Percentiles rank a stretch among this genome's conserved stretches.
These are phyloP conservation scores for Pogona vitticeps DNA, from an alignment of 2,113 vertebrate genomes.

Conservation along the genomic window DNA sequence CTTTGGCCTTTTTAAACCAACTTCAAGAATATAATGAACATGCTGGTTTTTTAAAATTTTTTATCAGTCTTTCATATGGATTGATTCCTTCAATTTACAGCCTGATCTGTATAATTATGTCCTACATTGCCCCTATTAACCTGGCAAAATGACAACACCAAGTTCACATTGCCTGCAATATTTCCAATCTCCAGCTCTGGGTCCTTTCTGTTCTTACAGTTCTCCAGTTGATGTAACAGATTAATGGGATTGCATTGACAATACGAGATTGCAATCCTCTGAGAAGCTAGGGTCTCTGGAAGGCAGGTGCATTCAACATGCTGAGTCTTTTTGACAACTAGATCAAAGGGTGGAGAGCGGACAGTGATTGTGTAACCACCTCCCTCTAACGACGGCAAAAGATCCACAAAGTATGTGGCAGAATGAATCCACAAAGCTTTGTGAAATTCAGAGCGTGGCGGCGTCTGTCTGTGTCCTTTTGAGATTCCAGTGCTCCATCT, in stretches of 20 bases:
- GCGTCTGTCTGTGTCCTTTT: not conserved
- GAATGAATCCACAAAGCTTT: conserved; percentile 3
- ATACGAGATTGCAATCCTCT: not conserved
- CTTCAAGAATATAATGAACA: not conserved
- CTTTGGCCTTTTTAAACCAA: not conserved
- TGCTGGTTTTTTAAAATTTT: no score
- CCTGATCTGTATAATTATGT: not conserved
- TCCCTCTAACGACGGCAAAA: not conserved
- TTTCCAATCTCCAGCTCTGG: not conserved
- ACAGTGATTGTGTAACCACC: not conserved
- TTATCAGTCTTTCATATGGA: not conserved
- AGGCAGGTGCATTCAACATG: not conserved
- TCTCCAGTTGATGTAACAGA: not conserved
- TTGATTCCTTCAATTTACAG: not conserved
- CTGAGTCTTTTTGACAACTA: not conserved
- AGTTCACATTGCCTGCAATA: not conserved
- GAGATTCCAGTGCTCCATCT: not conserved
- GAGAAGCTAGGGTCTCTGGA: not conserved
- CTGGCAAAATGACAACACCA: not conserved
- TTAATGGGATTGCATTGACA: not conserved
- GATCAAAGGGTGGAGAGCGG: not conserved
- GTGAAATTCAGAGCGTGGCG: not conserved
- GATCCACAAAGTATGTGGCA: not conserved
- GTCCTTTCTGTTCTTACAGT: not conserved
- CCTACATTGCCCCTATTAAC: not conserved